Evolutionary conservation across 2,888 invertebrate species (phyloP), one percentile per base, ranked within the genome.

Genomic region (Pandemis corylana): DNA sequence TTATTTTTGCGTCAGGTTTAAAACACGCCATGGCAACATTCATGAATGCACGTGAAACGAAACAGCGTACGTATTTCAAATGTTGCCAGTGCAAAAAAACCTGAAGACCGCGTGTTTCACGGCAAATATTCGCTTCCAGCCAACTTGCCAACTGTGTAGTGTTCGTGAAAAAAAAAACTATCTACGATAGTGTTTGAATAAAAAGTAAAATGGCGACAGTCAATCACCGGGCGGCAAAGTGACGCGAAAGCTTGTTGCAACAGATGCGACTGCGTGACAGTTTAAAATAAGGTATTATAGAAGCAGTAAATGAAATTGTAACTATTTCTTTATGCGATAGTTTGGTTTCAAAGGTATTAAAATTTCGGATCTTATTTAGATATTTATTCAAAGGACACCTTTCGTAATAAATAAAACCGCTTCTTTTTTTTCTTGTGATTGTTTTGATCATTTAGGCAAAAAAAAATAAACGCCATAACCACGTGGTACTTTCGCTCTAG

Each of bases 191-290:
- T 59, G 66, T 62, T 46, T 15, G 68, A 65, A 56, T 59, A 70
- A 74, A 72, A 69, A 74, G 42, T 42, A 74, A 61, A 78, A 81
- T 79, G 76, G 76, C 81, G 66, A 76, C 78, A 80, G 82, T 84
- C 88, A 86, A 76, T 89, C 88, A 87, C 84, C 67, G 81, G 74
- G 78, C 77, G 80, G 85, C 82, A 87, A 85, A 87, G 84, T 84
- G 87, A 86, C 85, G 83, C 82, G 84, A 28, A 1, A 28, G 59
- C 59, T 28, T 59, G 59, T 59, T 59, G 59, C 12, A 12, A 59
- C 59, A 28, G 28, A 59, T 28, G 6, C 59, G 59, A 59, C 59
- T 59, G 59, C 5, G 13, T 0, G n/a, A n/a, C 51, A 51, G 0
- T 51, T 51, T 51, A n/a, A 4, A 36, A 36, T 36, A 36, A 28